Evolutionary conservation across 1,140 invertebrate species (phyloP).

Genomic region (Micrasema minimum): DNA sequence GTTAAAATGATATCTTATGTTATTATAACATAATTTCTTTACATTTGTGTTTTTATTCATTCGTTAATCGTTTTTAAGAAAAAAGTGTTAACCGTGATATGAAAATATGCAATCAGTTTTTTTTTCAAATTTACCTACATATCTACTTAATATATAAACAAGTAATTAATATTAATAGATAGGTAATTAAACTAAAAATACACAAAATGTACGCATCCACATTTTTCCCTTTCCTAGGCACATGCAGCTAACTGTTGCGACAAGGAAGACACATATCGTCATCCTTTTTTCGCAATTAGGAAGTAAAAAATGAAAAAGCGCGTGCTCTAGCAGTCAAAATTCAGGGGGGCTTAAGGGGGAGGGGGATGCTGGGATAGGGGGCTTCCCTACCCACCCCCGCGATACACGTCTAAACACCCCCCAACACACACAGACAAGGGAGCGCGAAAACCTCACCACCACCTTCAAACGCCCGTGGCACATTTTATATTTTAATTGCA

Average conservation of each 20-base stretch:
- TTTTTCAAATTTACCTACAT: too few species aligned
- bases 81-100: too few species aligned
- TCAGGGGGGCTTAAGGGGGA: slow-evolving; percentile 27
- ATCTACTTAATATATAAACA: too few species aligned
- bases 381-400: slow-evolving; percentile 19
- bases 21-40: too few species aligned
- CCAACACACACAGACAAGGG: not conserved
- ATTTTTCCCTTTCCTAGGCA: slow-evolving; percentile 1
- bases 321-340: slow-evolving; percentile 53
- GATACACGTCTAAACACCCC: slow-evolving; percentile 46
- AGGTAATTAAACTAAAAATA: too few species aligned
- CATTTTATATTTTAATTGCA: slow-evolving; percentile 55
- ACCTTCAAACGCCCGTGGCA: slow-evolving; percentile 42
- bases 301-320: slow-evolving; percentile 54
- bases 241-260: slow-evolving; percentile 41
- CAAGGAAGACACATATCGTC: slow-evolving; percentile 30
- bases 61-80: too few species aligned
- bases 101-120: too few species aligned
- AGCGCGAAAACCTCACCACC: slow-evolving; percentile 38
- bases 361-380: slow-evolving; percentile 4
- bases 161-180: too few species aligned
- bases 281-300: slow-evolving; percentile 48
- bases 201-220: too few species aligned
- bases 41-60: too few species aligned
- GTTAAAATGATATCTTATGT: too few species aligned